phyloP scores from a whole-genome alignment of 2,113 vertebrate genomes.

The Oostethus manadensis region DNA sequence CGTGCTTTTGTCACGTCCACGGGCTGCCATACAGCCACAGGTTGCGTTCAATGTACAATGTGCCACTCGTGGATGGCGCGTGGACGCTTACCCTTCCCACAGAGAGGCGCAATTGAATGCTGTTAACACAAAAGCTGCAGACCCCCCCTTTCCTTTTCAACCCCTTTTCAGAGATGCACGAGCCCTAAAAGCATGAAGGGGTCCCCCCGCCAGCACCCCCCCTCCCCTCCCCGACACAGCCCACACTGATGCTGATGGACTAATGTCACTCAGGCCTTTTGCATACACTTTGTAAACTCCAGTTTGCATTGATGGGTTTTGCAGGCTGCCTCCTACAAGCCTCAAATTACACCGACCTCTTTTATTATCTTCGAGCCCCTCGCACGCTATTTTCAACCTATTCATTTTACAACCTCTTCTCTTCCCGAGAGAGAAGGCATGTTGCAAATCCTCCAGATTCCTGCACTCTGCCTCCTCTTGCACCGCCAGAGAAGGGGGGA shows the following conservation, averaged over 20 bases:
- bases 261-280: slow-evolving; percentile 54
- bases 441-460: slow-evolving; percentile 73
- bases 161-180: slow-evolving; percentile 49
- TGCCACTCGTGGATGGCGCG: slow-evolving; percentile 69
- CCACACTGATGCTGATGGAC: slow-evolving; percentile 50
- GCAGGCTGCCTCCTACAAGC: slow-evolving; percentile 54
- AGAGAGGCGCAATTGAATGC: slow-evolving; percentile 68
- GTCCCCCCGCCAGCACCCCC: slow-evolving; percentile 18
- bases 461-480: slow-evolving; percentile 56
- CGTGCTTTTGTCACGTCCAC: slow-evolving; percentile 57
- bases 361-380: slow-evolving; percentile 71
- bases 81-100: slow-evolving; percentile 70
- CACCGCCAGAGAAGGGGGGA: slow-evolving; percentile 32
- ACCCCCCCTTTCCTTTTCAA: slow-evolving; percentile 40
- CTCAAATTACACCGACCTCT: slow-evolving; percentile 65
- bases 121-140: slow-evolving; percentile 63
- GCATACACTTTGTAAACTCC: slow-evolving; percentile 52
- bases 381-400: slow-evolving; percentile 73
- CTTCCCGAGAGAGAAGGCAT: slow-evolving; percentile 72
- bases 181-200: slow-evolving; percentile 60
- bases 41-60: slow-evolving; percentile 68
- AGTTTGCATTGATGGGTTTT: slow-evolving; percentile 52
- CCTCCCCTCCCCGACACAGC: slow-evolving; percentile 1
- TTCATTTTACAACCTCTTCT: slow-evolving; percentile 72
- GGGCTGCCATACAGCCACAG: slow-evolving; percentile 65